Evolutionary conservation across 2,113 vertebrate species (phyloP), one percentile per base, ranked within the genome.

Genomic region (Otolemur garnettii): DNA sequence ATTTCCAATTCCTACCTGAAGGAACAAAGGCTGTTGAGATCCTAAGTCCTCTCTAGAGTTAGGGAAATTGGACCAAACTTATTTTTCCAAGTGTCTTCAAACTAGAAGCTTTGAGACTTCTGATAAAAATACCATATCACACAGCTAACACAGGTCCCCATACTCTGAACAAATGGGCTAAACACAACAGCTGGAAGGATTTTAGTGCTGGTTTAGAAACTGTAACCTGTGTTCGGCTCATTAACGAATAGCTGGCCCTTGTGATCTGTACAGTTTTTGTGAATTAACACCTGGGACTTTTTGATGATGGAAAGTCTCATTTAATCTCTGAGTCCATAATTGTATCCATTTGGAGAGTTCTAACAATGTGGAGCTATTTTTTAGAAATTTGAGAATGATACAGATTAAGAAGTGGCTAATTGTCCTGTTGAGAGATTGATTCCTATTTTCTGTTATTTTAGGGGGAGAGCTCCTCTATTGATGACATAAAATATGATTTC

Each of bases 401-500:
- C 18, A 81, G 55, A 82, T 80, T 75, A 91, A 77, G 82, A 75
- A 80, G 59, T 74, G 22, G 72, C 90, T 94, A 93, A 86, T 91
- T 93, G 11, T 79, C n/a, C n/a, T 77, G 7, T 77, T 80, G 33
- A 45, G n/a, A 78, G 10, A 6, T 81, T 81, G 71, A 82, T 90
- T 95, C 38, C 21, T 90, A 71, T 60, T 93, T 91, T 85, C 60
- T 30, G 5, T 85, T 82, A 68, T 91, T 93, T 66, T 89, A 83
- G 45, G 38, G 66, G 42, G n/a, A 83, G 12, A 81, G 26, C 59
- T 93, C 75, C 59, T 93, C 75, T 94, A 84, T 69, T 69, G 80
- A 93, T 96, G 26, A 50, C 53, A 96, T 50, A 92, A 92, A 81
- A 93, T 78, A 30, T 90, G 53, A 74, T 96, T 96, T 93, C 59